phyloP scores from a whole-genome alignment of 2,888 invertebrate species.

The Nasonia oneida region DNA sequence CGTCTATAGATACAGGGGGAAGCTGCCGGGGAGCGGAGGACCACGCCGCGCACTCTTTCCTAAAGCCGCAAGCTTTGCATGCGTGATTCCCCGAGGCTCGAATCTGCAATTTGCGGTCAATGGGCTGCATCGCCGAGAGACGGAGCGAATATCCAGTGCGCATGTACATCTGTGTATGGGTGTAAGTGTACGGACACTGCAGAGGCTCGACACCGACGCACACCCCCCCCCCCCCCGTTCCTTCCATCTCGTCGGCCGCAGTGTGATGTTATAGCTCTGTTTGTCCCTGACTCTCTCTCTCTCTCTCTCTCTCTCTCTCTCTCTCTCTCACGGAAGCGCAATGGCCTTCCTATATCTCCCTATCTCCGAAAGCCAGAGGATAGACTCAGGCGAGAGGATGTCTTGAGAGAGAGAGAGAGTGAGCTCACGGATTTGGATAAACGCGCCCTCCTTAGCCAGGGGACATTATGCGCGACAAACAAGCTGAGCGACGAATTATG shows the following conservation, averaged over 20 bases:
- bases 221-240: neutral
- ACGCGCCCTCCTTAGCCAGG: neutral
- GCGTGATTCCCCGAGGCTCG: constrained; percentile 50
- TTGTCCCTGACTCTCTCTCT: neutral
- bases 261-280: neutral
- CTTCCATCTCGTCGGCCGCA: neutral
- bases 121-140: constrained; percentile 22
- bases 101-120: constrained; percentile 55
- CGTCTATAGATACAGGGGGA: neutral
- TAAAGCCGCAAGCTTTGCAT: constrained; percentile 41
- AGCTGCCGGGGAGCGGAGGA: neutral
- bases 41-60: neutral
- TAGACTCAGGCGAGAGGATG: neutral
- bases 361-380: constrained; percentile 5
- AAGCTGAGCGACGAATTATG: constrained; percentile 36
- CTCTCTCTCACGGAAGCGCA: neutral
- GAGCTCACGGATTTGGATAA: constrained; percentile 25
- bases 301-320: constrained; percentile 9
- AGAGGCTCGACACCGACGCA: constrained; percentile 26
- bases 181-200: neutral
- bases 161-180: neutral
- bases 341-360: neutral
- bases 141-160: neutral
- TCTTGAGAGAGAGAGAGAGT: neutral
- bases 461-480: constrained; percentile 27